phyloP scores from a whole-genome alignment of 92 coral and sea anemone species.

The Zoanthus sociatus region DNA sequence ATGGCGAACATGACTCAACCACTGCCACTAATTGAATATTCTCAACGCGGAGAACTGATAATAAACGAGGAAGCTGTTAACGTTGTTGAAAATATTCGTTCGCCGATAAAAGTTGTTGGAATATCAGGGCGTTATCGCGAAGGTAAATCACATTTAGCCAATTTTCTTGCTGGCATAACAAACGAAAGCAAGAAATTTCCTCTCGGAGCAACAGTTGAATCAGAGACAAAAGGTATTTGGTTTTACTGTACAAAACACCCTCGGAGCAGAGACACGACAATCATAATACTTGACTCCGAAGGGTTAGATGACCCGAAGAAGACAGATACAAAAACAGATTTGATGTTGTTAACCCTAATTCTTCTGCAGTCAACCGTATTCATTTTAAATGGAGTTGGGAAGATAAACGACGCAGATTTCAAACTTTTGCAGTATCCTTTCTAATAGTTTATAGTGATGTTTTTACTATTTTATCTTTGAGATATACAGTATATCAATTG shows the following conservation, averaged over 20 bases:
- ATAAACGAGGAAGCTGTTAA: neutral
- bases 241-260: slow-evolving; percentile 34
- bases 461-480: neutral
- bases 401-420: slow-evolving; percentile 14
- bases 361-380: slow-evolving; percentile 20
- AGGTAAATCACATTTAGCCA: slow-evolving; percentile 37
- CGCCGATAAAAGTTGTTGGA: slow-evolving; percentile 23
- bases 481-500: neutral
- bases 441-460: neutral
- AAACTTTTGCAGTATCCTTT: slow-evolving; percentile 45
- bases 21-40: slow-evolving; percentile 10
- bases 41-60: slow-evolving; percentile 18
- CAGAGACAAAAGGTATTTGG: slow-evolving; percentile 45
- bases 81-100: slow-evolving; percentile 9
- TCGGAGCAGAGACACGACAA: neutral
- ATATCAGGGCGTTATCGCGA: slow-evolving; percentile 27
- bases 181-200: slow-evolving; percentile 1
- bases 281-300: slow-evolving; percentile 20
- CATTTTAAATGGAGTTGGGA: slow-evolving; percentile 18
- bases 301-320: slow-evolving; percentile 44
- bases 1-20: slow-evolving; percentile 7
- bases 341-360: slow-evolving; percentile 2
- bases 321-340: neutral
- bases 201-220: slow-evolving; percentile 32
- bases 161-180: slow-evolving; percentile 24